phyloP scores from a whole-genome alignment of 2,113 vertebrate genomes.

The Ifrita kowaldi region DNA sequence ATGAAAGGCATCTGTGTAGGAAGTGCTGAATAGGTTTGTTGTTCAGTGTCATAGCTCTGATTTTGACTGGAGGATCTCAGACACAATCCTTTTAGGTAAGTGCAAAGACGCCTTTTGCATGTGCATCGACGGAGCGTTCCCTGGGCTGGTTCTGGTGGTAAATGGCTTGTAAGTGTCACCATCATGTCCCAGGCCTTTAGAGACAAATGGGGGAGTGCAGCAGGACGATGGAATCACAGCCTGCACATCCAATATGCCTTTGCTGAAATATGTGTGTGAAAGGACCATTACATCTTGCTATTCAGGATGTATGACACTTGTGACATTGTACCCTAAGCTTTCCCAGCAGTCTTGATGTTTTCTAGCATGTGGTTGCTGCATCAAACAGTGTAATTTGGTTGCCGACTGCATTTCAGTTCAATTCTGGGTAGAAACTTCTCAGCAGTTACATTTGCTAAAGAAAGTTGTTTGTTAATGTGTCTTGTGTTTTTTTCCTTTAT shows the following conservation, averaged over 20 bases:
- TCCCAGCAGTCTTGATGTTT: background rate
- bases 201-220: background rate
- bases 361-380: background rate
- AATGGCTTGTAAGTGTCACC: background rate
- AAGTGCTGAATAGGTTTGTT: background rate
- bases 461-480: background rate
- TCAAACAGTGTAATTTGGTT: background rate
- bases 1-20: background rate
- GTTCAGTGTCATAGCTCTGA: background rate
- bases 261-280: background rate
- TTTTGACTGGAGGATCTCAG: background rate
- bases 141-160: background rate
- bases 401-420: background rate
- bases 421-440: background rate
- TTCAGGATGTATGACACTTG: background rate
- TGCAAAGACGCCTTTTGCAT: background rate
- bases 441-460: background rate
- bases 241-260: background rate
- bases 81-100: background rate
- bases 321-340: background rate
- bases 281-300: background rate
- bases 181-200: background rate
- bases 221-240: background rate
- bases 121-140: background rate
- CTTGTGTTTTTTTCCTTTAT: constrained; percentile 12